Base-by-base conservation (phyloP, 2,888 invertebrate genomes). In the Nemotelus nigrinus region DNA sequence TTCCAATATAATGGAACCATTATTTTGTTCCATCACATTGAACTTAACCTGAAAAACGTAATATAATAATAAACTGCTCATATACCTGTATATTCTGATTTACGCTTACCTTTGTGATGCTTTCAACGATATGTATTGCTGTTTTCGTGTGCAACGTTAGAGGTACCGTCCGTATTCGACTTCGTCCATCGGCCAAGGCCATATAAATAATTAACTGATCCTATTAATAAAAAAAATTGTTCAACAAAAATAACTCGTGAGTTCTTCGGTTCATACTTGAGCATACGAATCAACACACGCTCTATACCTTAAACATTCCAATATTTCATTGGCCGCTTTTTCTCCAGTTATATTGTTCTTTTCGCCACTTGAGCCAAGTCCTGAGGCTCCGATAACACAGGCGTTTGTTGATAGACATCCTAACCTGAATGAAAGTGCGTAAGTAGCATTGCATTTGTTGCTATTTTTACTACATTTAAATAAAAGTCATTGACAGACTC, bases 171-270 rank as follows among this genome's bases (percentile, higher is more conserved):
- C 89, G 88, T 50, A 96, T 88, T 65, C 85, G 85, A 0, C 96
- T 96, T 78, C 85, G 87, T 3, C 97, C 96, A 50, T 89, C 89
- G 1, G 96, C 96, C 72, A 97, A 85, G 5, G 96, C 93, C 97
- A 97, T 97, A 80, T 94, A 91, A 64, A 97, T 86, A 79, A 97
- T 93, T 53, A 96, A 84, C 90, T 97, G 92, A 84, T 93, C 93
- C 88, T 92, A 89, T 77, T 84, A 81, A 25, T 25, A 41, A 10
- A 43, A 2, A 58, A 25, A 25, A 25, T 25, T 25, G 25, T 25
- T 25, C 25, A 25, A 25, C 25, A 25, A 25, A 25, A 25, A 25
- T 25, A 25, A 25, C 25, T 25, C 6, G 8, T 8, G 8, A 7
- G 6, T 5, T 50, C 8, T 47, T 53, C n/a, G 41, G 3, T 25